Conservation (phyloP, 1,140 invertebrate species). For the Gryon sp. region DNA sequence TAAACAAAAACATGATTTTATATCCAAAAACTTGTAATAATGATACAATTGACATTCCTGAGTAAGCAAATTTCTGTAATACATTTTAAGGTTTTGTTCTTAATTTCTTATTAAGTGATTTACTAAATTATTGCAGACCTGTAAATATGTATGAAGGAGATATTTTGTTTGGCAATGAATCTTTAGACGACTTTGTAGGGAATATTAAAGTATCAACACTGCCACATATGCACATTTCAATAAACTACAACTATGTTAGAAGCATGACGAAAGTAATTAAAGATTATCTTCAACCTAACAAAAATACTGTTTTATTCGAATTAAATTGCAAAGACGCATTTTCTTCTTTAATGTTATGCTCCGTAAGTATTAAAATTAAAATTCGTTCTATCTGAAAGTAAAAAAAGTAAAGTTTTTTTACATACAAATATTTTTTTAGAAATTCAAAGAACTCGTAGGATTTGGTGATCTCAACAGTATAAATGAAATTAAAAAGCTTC, state of each 20-base stretch:
- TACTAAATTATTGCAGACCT: background rate
- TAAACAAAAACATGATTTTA: background rate
- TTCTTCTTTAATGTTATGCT: background rate
- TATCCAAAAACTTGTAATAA: background rate
- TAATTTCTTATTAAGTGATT: too few species aligned
- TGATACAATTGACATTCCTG: background rate
- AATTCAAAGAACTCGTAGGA: background rate
- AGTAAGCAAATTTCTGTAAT: background rate
- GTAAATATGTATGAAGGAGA: background rate
- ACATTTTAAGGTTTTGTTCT: too few species aligned
- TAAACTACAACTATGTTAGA: background rate
- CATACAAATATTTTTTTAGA: too few species aligned
- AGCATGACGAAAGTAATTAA: background rate
- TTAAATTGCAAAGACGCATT: background rate
- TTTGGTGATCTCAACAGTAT: background rate
- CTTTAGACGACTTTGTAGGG: background rate
- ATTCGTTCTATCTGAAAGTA: too few species aligned
- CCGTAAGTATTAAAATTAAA: too few species aligned
- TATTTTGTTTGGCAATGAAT: background rate
- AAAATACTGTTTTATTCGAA: conserved; percentile 3
- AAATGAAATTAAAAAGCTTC: background rate
- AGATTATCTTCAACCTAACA: background rate
- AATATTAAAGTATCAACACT: background rate
- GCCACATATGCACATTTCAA: background rate
- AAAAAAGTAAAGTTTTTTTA: too few species aligned